Conservation (phyloP, 2,797 vertebrate species). For the Jordanella pulchra region DNA sequence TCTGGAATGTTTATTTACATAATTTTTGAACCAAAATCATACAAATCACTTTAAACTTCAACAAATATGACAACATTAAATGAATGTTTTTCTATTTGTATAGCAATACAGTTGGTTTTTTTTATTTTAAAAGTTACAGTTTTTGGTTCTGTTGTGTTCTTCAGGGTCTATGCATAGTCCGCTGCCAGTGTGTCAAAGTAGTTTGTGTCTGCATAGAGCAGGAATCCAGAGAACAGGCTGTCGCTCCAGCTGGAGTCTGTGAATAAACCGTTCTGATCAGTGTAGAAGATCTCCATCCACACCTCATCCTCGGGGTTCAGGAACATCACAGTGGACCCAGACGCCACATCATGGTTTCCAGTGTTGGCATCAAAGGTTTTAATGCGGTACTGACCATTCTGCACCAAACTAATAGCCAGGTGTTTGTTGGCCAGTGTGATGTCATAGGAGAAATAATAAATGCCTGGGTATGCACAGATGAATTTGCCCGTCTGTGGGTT, state of each 20-base stretch:
- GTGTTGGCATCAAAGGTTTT: slow-evolving; percentile 98
- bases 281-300: slow-evolving; percentile 97
- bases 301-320: slow-evolving; percentile 96
- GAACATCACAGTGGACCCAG: slow-evolving; percentile 91
- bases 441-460: slow-evolving; percentile 97
- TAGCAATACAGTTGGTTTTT: slow-evolving; percentile 40
- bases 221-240: slow-evolving; percentile 96
- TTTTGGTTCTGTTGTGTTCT: slow-evolving; percentile 17
- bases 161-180: slow-evolving; percentile 74
- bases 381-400: slow-evolving; percentile 93
- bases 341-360: slow-evolving; percentile 95
- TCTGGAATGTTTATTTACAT: slow-evolving; percentile 44
- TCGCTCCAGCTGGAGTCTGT: slow-evolving; percentile 93
- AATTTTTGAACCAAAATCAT: slow-evolving; percentile 5
- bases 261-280: slow-evolving; percentile 95
- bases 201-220: slow-evolving; percentile 93
- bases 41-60: slow-evolving; percentile 29
- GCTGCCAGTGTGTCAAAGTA: slow-evolving; percentile 91
- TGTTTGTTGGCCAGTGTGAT: slow-evolving; percentile 98
- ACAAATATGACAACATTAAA: slow-evolving; percentile 33
- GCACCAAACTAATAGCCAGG: slow-evolving; percentile 91
- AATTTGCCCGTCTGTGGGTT: slow-evolving; percentile 93
- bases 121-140: slow-evolving; percentile 26
- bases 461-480: slow-evolving; percentile 92
- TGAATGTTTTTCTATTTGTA: slow-evolving; percentile 24